These are phyloP conservation scores for Otus scops DNA, from an alignment of 2,797 vertebrate genomes.

Conservation along the genomic window DNA sequence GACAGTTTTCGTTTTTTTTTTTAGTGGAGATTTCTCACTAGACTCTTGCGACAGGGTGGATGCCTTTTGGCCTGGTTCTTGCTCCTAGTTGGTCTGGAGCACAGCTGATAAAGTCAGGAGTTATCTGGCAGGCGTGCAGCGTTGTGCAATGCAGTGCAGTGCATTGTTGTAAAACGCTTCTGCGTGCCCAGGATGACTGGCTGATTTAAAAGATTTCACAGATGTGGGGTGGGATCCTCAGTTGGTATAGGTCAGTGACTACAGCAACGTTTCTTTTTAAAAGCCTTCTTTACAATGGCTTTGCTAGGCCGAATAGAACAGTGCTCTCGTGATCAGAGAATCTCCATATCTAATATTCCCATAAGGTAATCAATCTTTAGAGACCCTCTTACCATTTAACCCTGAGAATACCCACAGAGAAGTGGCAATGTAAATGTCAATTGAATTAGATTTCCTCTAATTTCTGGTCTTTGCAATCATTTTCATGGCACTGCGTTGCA, in stretches of 20 bases:
- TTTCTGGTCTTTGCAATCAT: background rate
- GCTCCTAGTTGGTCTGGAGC: background rate
- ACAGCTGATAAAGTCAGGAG: background rate
- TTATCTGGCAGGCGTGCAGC: background rate
- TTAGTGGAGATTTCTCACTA: background rate
- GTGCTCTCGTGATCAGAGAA: background rate
- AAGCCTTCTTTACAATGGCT: background rate
- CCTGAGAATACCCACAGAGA: background rate
- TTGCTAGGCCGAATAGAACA: background rate
- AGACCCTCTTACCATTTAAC: background rate
- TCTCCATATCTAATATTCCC: background rate
- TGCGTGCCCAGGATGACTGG: background rate
- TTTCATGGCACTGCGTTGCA: background rate
- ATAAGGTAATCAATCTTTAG: background rate
- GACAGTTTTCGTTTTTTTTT: background rate
- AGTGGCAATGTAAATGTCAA: background rate
- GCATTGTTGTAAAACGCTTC: background rate
- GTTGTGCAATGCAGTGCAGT: background rate
- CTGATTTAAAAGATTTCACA: background rate
- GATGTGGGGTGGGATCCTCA: background rate
- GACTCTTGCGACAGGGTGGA: background rate
- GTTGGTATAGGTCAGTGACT: background rate
- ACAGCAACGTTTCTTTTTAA: background rate
- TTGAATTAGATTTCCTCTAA: background rate
- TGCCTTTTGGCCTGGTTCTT: background rate